Conservation (phyloP, 1,140 invertebrate species). For the Ceratina australensis region DNA sequence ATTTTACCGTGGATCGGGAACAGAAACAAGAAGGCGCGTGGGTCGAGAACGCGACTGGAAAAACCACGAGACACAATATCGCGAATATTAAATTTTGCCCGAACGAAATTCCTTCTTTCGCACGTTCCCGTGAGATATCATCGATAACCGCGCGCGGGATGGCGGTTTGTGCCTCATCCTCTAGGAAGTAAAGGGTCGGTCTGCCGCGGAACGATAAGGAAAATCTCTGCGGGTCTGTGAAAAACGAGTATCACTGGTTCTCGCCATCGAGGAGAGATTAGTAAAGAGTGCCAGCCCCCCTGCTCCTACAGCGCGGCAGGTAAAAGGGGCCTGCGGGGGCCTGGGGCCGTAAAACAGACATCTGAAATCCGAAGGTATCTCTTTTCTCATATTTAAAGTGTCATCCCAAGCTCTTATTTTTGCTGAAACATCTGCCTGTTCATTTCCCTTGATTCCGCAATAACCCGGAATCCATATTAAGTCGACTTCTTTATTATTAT, state of each 20-base stretch:
- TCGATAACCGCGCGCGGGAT: slow-evolving; percentile 24
- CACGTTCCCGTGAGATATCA: slow-evolving; percentile 43
- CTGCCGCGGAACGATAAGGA: slow-evolving; percentile 35
- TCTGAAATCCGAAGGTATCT: no score
- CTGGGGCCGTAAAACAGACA: no score
- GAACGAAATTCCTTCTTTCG: slow-evolving; percentile 9
- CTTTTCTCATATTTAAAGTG: no score
- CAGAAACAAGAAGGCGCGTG: background rate
- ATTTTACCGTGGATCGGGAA: background rate
- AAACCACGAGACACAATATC: slow-evolving; percentile 35
- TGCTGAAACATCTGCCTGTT: no score
- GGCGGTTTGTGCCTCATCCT: background rate
- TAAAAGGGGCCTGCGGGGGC: no score
- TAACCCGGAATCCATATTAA: no score
- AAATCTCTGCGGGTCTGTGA: slow-evolving; percentile 26
- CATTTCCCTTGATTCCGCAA: no score
- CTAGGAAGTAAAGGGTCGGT: background rate
- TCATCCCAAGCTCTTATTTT: no score
- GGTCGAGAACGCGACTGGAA: background rate
- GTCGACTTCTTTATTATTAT: no score
- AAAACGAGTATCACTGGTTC: slow-evolving; percentile 8
- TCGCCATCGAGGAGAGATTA: no score
- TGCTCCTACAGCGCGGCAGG: no score
- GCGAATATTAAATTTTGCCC: slow-evolving; percentile 45
- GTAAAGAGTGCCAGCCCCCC: no score